Conservation (phyloP, 2,797 vertebrate genomes). For the Myripristis murdjan region DNA sequence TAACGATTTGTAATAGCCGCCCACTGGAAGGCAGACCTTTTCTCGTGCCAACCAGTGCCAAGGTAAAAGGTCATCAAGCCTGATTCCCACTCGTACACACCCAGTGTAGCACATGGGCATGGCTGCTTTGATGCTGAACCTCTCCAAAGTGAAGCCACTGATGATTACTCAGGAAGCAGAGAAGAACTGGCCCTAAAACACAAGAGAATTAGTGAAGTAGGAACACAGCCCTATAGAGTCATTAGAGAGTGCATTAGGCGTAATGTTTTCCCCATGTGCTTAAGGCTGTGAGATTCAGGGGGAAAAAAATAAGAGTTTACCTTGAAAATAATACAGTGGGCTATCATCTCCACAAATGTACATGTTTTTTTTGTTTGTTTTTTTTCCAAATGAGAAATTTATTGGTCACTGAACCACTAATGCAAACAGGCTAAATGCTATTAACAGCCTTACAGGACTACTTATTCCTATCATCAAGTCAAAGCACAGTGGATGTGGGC, state of each 20-base stretch:
- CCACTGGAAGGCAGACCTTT: neutral
- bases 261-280: conserved; percentile 81
- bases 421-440: conserved; percentile 21
- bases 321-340: conserved; percentile 53
- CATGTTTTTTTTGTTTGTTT: too few relatives aligned
- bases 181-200: conserved; percentile 68
- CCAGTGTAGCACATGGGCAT: conserved; percentile 31
- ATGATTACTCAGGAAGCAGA: conserved; percentile 79
- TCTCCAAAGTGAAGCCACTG: conserved; percentile 63
- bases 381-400: conserved; percentile 44
- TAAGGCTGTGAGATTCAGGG: conserved; percentile 59
- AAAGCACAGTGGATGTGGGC: conserved; percentile 1
- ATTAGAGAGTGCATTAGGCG: conserved; percentile 80
- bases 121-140: conserved; percentile 72
- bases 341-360: conserved; percentile 50
- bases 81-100: conserved; percentile 37
- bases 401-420: conserved; percentile 33
- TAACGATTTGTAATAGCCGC: neutral
- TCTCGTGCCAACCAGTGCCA: conserved; percentile 10
- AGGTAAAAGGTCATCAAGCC: conserved; percentile 30
- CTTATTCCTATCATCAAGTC: conserved; percentile 22
- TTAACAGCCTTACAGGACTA: conserved; percentile 30
- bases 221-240: conserved; percentile 73
- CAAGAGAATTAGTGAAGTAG: conserved; percentile 76
- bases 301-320: conserved; percentile 70